Evolutionary conservation across 2,797 vertebrate species (phyloP), one percentile per base, ranked within the genome.

Genomic region (Perodicticus potto): DNA sequence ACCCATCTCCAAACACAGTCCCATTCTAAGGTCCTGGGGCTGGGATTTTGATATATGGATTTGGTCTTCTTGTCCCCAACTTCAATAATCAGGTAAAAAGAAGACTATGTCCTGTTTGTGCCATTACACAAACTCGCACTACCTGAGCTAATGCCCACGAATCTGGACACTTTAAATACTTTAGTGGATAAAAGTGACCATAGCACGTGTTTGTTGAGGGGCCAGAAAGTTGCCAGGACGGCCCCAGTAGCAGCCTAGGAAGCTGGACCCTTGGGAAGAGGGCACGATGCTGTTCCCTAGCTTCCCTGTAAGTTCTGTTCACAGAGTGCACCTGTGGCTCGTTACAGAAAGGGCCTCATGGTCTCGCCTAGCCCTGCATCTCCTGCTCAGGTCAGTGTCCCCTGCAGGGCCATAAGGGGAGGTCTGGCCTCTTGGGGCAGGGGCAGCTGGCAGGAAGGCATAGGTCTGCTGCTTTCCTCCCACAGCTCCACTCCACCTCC

Each of bases 271-370:
- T n/a, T 9, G 3, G 78, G 32, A 43, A 82, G 11, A 82, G 11
- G 16, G 23, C 6, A 13, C 67, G 5, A 10, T 0, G 2, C 16
- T n/a, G 20, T 7, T 16, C 55, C 40, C 67, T 16, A 29, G 13
- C 65, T 37, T 81, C 53, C 49, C 49, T 10, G 2, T 5, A 1
- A 61, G 34, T 25, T 45, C 20, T 3, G 7, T 32, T 73, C 22
- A 13, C 17, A 3, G 4, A 37, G 20, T 7, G 2, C 20, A 70
- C n/a, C n/a, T 27, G 8, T 4, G 22, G 34, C 34, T 72, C 22
- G 7, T 40, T 72, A 72, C 22, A 25, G 13, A 13, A 57, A 40
- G 55, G 55, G 55, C 55, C 55, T 80, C 20, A 25, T 1, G 34
- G 34, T 37, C 34, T 37, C 37, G 29, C 37, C 70, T 23, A 14